These are phyloP conservation scores for Acrocyrtus sp. DNA, from an alignment of 2,888 invertebrate species.

Conservation along the genomic window DNA sequence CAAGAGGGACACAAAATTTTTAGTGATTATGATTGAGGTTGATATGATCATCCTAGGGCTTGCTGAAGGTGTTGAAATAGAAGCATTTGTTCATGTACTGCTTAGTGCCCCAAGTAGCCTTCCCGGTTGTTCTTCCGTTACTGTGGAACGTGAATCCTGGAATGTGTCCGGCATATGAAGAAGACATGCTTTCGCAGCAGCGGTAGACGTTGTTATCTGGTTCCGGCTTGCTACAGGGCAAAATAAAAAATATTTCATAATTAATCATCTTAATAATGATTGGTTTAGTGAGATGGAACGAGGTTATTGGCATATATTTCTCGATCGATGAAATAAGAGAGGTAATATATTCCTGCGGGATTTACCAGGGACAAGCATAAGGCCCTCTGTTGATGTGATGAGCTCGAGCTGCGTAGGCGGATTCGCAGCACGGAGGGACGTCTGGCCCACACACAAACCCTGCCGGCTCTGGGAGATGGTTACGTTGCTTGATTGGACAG, in stretches of 20 bases:
- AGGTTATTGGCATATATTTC: too few relatives aligned
- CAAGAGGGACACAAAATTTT: too few relatives aligned
- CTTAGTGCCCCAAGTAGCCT: slow-evolving; percentile 58
- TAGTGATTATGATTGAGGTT: too few relatives aligned
- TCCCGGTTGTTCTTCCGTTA: slow-evolving; percentile 51
- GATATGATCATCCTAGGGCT: too few relatives aligned
- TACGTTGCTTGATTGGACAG: too few relatives aligned
- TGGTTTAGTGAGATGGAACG: too few relatives aligned
- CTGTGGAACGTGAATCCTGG: slow-evolving; percentile 59
- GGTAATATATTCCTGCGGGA: too few relatives aligned
- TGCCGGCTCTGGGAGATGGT: too few relatives aligned
- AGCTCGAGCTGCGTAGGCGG: too few relatives aligned
- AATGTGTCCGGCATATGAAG: slow-evolving; percentile 56
- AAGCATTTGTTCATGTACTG: slow-evolving; percentile 58
- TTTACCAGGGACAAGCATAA: slow-evolving; percentile 55
- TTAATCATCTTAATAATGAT: background rate
- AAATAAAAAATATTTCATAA: background rate
- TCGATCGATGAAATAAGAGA: too few relatives aligned
- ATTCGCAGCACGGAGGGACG: too few relatives aligned
- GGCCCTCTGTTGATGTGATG: slow-evolving; percentile 57
- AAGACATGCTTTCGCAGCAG: slow-evolving; percentile 48
- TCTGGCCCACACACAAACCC: too few relatives aligned
- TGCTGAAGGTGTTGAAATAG: slow-evolving; percentile 57
- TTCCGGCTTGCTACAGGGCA: slow-evolving; percentile 40
- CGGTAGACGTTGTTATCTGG: slow-evolving; percentile 52